Evolutionary conservation across 2,113 vertebrate genomes (phyloP).

Genomic region (Turnix velox): DNA sequence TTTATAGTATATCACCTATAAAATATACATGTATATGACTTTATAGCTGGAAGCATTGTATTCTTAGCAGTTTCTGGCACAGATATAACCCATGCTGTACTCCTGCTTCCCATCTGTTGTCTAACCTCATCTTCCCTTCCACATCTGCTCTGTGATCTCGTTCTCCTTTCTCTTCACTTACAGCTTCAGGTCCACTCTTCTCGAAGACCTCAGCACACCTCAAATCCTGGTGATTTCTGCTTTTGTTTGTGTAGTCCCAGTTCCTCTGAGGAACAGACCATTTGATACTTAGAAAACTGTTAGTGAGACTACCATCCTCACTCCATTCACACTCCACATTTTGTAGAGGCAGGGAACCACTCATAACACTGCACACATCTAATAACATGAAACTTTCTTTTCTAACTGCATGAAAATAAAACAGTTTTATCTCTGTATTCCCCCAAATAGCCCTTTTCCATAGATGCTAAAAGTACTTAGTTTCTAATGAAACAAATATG

Average conservation of each 20-base stretch:
- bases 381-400: neutral
- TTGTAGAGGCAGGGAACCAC: neutral
- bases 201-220: neutral
- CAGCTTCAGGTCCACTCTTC: neutral
- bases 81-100: neutral
- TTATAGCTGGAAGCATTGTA: neutral
- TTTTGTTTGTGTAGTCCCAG: neutral
- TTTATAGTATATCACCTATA: neutral
- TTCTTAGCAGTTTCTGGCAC: neutral
- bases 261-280: neutral
- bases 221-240: neutral
- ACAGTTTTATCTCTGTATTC: neutral
- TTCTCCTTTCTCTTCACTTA: neutral
- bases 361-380: neutral
- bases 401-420: neutral
- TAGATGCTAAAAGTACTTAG: neutral
- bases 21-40: neutral
- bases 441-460: neutral
- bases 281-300: neutral
- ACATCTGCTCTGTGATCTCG: rapidly evolving
- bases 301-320: neutral
- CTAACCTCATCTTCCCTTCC: neutral
- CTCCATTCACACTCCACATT: neutral
- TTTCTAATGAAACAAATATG: neutral
- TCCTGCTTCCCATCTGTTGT: neutral